Conservation (phyloP, 2,113 vertebrate genomes). For the Sialia sialis region DNA sequence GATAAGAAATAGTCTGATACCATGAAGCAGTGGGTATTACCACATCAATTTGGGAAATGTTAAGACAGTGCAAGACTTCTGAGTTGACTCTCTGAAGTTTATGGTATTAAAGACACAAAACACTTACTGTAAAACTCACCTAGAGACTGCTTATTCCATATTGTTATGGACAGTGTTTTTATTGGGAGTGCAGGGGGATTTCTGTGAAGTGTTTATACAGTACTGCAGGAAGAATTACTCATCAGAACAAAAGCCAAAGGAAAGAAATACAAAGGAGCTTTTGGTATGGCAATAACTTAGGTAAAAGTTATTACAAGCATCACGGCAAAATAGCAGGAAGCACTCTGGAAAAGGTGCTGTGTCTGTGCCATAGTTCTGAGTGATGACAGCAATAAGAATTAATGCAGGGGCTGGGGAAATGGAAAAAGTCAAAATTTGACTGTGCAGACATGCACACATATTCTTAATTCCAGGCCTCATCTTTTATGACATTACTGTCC, state of each 20-base stretch:
- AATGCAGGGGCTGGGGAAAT: neutral
- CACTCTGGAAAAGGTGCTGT: neutral
- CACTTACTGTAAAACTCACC: neutral
- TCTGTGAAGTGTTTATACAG: neutral
- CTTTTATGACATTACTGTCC: neutral
- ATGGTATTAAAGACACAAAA: neutral
- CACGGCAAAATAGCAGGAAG: neutral
- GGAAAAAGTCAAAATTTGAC: neutral
- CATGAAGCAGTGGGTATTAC: neutral
- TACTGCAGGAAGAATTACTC: conserved; percentile 1
- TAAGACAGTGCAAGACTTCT: neutral
- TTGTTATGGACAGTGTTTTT: neutral
- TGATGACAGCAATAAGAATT: neutral
- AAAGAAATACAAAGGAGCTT: neutral
- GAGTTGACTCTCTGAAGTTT: neutral
- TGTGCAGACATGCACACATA: neutral
- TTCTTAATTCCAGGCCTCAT: neutral
- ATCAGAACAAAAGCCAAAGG: neutral
- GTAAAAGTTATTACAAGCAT: neutral
- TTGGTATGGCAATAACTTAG: neutral
- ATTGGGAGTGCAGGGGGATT: neutral
- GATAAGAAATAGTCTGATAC: neutral
- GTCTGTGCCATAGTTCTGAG: neutral
- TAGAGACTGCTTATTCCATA: neutral
- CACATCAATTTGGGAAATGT: neutral